Conservation (phyloP, 1,140 invertebrate species). For the Pseudomyrmex pallidus region DNA sequence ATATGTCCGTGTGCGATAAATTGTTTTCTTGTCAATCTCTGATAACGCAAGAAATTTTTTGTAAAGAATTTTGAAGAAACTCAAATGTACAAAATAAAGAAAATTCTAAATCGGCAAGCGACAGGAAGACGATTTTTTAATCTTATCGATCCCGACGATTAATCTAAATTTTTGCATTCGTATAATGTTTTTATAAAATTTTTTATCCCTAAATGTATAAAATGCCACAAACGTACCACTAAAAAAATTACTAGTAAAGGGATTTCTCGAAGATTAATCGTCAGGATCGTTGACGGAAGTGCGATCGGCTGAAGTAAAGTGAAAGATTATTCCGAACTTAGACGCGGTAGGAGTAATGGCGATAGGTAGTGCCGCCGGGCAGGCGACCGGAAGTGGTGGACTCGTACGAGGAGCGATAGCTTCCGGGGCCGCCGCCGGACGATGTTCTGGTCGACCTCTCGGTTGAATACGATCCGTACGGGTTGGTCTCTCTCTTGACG, state of each 20-base stretch:
- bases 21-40: slow-evolving; percentile 23
- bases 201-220: background rate
- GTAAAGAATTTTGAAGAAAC: slow-evolving; percentile 23
- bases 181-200: background rate
- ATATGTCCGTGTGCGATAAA: background rate
- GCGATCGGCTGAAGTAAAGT: background rate
- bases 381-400: slow-evolving; percentile 90
- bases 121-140: slow-evolving; percentile 20
- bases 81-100: slow-evolving; percentile 38
- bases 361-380: slow-evolving; percentile 92
- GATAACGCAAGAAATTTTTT: slow-evolving; percentile 3
- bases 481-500: slow-evolving; percentile 88
- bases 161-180: background rate
- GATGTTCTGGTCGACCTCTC: slow-evolving; percentile 89
- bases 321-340: slow-evolving; percentile 83
- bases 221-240: background rate
- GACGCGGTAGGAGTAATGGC: slow-evolving; percentile 94
- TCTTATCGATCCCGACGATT: slow-evolving; percentile 48
- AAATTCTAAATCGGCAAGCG: background rate
- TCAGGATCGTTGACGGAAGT: slow-evolving; percentile 30
- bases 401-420: slow-evolving; percentile 91
- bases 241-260: background rate
- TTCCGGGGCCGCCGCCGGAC: slow-evolving; percentile 90
- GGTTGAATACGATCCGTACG: slow-evolving; percentile 89
- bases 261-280: slow-evolving; percentile 3